A percentile compares a stretch with the other conserved stretches of the same genome.
These are phyloP conservation scores for Phataginus tricuspis DNA, from an alignment of 2,797 vertebrate genomes.

Conservation along the genomic window DNA sequence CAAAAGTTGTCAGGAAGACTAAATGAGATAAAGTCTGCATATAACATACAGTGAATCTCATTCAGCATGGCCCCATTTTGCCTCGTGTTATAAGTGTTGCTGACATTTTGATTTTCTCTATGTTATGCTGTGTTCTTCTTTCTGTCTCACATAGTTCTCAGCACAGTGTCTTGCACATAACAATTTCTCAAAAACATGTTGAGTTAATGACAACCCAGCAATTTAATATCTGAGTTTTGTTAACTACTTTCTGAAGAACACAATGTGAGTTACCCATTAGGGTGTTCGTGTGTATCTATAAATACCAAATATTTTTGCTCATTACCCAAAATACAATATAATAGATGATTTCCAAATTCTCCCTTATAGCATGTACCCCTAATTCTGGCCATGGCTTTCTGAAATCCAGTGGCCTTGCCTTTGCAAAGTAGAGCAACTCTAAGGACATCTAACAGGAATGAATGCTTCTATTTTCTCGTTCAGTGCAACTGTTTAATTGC, in stretches of 20 bases:
- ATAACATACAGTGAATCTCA: neutral
- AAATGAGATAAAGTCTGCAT: neutral
- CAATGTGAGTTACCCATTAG: neutral
- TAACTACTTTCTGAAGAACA: constrained; percentile 21
- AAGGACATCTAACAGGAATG: neutral
- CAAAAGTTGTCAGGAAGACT: constrained; percentile 14
- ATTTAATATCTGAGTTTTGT: neutral
- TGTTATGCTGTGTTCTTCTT: neutral
- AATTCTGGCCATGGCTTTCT: neutral
- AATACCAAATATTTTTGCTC: neutral
- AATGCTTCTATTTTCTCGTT: constrained; percentile 6
- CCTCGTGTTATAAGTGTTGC: neutral
- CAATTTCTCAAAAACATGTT: neutral
- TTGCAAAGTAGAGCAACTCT: neutral
- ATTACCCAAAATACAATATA: neutral
- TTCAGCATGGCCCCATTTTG: neutral
- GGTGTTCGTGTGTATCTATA: neutral
- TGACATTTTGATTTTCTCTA: constrained; percentile 18
- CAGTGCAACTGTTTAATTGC: neutral
- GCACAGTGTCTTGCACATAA: neutral
- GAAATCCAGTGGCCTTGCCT: neutral
- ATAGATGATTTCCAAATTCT: neutral
- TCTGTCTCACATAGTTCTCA: neutral
- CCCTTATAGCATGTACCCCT: neutral
- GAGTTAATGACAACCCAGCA: neutral